Evolutionary conservation across 1,140 invertebrate species (phyloP).

Genomic region (Formica selysi): DNA sequence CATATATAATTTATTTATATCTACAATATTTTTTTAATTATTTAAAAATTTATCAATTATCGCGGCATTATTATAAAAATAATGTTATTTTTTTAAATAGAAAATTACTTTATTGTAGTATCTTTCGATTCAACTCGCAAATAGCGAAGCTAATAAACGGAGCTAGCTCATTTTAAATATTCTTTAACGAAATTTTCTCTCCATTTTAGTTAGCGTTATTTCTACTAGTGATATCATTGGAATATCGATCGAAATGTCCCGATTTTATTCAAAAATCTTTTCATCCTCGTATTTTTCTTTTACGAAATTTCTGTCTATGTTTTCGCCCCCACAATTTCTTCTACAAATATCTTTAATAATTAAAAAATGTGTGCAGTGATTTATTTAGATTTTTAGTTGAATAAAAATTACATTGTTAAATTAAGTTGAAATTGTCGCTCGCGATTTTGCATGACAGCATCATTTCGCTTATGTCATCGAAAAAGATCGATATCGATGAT

Average conservation of each 20-base stretch:
- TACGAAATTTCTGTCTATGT: not conserved
- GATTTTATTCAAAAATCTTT: constrained; percentile 33
- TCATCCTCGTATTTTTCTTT: not conserved
- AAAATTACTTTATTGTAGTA: not conserved
- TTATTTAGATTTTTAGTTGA: not conserved
- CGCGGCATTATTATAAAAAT: not conserved
- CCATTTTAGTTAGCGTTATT: constrained; percentile 29
- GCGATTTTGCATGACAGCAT: not conserved
- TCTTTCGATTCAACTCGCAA: not conserved
- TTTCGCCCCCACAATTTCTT: not conserved
- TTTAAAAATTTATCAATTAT: not conserved
- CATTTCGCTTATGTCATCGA: constrained; percentile 66
- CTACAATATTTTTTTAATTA: not conserved
- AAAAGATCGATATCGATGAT: constrained; percentile 78
- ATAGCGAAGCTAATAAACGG: not conserved
- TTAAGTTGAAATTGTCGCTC: not conserved
- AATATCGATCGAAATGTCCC: constrained; percentile 4
- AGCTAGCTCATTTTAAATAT: constrained; percentile 32
- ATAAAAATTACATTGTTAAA: not conserved
- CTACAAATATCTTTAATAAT: constrained; percentile 4
- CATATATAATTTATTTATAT: not conserved
- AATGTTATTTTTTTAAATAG: constrained; percentile 2
- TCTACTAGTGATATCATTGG: constrained; percentile 31
- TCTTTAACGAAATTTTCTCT: constrained; percentile 29
- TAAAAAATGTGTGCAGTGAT: not conserved